phyloP scores from a whole-genome alignment of 1,140 invertebrate species.

The Saccostrea glomerata region DNA sequence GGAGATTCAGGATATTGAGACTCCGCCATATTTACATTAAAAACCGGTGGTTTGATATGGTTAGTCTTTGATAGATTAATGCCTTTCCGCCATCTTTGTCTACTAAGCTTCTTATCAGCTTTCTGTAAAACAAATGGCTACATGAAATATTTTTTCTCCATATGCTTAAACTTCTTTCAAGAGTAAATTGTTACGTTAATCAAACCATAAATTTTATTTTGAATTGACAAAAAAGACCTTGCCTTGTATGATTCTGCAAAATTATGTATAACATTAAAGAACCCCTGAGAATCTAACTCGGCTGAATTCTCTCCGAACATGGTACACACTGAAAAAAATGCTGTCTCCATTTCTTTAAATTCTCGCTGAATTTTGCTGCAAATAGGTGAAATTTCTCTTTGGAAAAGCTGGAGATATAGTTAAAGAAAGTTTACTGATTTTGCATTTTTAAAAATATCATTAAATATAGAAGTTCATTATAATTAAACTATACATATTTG shows the following conservation, averaged over 20 bases:
- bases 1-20: background rate
- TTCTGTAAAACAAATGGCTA: slow-evolving; percentile 2
- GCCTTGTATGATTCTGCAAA: slow-evolving; percentile 43
- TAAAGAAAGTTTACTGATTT: background rate
- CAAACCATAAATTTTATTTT: no score
- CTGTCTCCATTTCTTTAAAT: slow-evolving; percentile 44
- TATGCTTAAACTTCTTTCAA: no score
- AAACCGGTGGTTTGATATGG: background rate
- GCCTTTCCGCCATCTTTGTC: slow-evolving; percentile 27
- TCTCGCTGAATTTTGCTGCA: background rate
- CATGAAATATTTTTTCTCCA: background rate
- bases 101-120: slow-evolving; percentile 18
- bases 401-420: background rate
- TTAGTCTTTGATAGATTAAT: background rate
- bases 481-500: no score
- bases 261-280: slow-evolving; percentile 23
- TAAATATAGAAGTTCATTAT: no score
- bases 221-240: background rate
- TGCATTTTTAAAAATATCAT: no score
- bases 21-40: background rate
- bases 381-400: background rate
- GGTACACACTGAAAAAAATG: background rate
- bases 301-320: slow-evolving; percentile 35
- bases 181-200: no score
- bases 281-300: slow-evolving; percentile 35